phyloP scores from a whole-genome alignment of 2,113 vertebrate species.

The Microcebus lehilahytsara region DNA sequence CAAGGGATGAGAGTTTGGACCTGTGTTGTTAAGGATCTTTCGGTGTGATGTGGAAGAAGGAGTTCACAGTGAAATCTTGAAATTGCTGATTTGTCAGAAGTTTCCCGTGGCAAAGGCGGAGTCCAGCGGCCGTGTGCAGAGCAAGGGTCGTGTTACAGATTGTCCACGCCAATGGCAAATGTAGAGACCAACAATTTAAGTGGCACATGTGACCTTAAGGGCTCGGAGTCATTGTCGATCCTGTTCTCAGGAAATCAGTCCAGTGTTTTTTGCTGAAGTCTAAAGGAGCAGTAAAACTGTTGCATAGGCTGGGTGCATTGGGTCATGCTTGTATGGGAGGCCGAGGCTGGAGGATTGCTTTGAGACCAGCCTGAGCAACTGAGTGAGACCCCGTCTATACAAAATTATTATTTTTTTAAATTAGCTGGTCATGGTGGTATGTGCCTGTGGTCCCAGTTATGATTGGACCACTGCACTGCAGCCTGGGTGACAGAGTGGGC shows the following conservation, averaged over 20 bases:
- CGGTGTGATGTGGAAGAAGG: not conserved
- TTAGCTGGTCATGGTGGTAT: too few species aligned
- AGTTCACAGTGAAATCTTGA: not conserved
- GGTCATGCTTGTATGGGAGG: too few species aligned
- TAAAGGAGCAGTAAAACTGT: not conserved
- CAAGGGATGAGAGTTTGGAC: not conserved
- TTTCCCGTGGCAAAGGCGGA: not conserved
- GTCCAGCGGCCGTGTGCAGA: not conserved
- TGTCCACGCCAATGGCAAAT: not conserved
- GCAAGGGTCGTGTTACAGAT: not conserved
- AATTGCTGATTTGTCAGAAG: not conserved
- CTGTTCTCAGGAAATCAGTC: not conserved
- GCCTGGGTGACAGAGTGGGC: too few species aligned
- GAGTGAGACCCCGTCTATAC: too few species aligned
- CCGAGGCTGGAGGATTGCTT: too few species aligned
- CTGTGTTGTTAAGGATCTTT: not conserved
- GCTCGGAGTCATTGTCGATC: rapidly evolving
- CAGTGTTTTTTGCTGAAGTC: not conserved
- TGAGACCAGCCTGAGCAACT: too few species aligned
- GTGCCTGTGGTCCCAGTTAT: too few species aligned
- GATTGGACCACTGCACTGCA: too few species aligned
- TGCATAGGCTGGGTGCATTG: not conserved
- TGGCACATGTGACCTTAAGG: not conserved
- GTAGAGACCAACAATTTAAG: not conserved
- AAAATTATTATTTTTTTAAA: too few species aligned